Evolutionary conservation across 2,113 vertebrate genomes (phyloP), one percentile per base, ranked within the genome.

Genomic region (Thomomys bottae): DNA sequence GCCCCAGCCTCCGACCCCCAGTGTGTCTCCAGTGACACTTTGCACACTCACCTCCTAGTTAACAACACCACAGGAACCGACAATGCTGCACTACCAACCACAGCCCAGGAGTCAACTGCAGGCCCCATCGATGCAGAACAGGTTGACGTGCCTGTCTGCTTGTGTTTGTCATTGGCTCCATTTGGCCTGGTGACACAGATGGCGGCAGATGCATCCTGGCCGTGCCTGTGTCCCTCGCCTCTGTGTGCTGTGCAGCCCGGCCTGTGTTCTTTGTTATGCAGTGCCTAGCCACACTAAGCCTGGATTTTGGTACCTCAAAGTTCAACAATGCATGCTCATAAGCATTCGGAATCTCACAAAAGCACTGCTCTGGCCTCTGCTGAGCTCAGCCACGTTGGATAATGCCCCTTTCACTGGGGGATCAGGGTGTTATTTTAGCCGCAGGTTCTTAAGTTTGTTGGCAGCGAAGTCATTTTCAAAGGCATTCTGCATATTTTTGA

Each of bases 241-340:
- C 54, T 3, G 6, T 66, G 7, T 3, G 88, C 42, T 3, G 34
- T 77, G 67, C 42, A 0, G 15, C 70, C 26, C 12, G 79, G 63
- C 77, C 57, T 84, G 66, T 83, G 59, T 40, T 54, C 6, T 93
- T 82, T 76, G 86, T 84, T 94, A 93, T 95, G 81, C 88, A 91
- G 34, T 84, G 71, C 14, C n/a, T 57, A 57, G 78, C 78, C 26
- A 61, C 54, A 11, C 59, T 64, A 72, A 95, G 92, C 79, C 36
- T 67, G 71, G 45, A 96, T 96, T 96, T 95, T 87, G 84, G 86
- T 63, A 49, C 34, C 88, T 89, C 86, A 94, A 87, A 94, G 45
- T 87, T 66, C 59, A 93, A 57, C 89, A 93, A 40, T 38, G 30
- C 76, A 78, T 11, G 30, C 1, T 2, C 68, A 49, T 4, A 67